Percentiles rank a stretch among this genome's conserved stretches.
phyloP scores from a whole-genome alignment of 2,888 invertebrate genomes.

The Bembecia ichneumoniformis region DNA sequence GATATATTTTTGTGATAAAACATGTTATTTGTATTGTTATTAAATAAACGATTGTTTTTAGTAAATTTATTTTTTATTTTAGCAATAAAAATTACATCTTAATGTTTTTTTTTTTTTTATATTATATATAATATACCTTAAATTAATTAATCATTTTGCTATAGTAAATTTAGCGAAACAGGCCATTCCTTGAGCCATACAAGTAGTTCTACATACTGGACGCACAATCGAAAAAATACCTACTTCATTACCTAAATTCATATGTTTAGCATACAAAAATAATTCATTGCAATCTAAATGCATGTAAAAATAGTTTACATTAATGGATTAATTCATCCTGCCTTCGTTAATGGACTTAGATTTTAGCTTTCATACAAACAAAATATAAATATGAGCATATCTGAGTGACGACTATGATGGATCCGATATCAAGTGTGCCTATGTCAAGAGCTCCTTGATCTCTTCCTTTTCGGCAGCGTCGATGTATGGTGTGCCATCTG shows the following conservation, averaged over 20 bases:
- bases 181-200: constrained; percentile 35
- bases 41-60: not conserved
- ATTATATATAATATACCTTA: constrained; percentile 41
- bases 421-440: constrained; percentile 20
- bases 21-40: not conserved
- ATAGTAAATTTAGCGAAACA: constrained; percentile 42
- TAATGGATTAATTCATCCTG: constrained; percentile 33
- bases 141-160: constrained; percentile 59
- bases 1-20: not conserved
- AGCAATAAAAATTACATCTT: constrained; percentile 59
- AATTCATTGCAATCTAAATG: constrained; percentile 63
- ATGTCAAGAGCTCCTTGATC: constrained; percentile 81
- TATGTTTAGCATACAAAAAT: constrained; percentile 64
- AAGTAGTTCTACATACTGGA: constrained; percentile 48
- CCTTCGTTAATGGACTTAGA: constrained; percentile 29
- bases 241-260: constrained; percentile 26
- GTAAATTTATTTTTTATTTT: constrained; percentile 20
- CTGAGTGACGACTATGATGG: constrained; percentile 17
- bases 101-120: constrained; percentile 30
- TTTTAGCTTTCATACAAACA: constrained; percentile 32
- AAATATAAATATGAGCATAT: constrained; percentile 41
- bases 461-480: constrained; percentile 94
- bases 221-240: constrained; percentile 52
- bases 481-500: constrained; percentile 88
- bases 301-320: constrained; percentile 61